Evolutionary conservation across 2,797 vertebrate genomes (phyloP), one percentile per base, ranked within the genome.

Genomic region (Agapornis canus): DNA sequence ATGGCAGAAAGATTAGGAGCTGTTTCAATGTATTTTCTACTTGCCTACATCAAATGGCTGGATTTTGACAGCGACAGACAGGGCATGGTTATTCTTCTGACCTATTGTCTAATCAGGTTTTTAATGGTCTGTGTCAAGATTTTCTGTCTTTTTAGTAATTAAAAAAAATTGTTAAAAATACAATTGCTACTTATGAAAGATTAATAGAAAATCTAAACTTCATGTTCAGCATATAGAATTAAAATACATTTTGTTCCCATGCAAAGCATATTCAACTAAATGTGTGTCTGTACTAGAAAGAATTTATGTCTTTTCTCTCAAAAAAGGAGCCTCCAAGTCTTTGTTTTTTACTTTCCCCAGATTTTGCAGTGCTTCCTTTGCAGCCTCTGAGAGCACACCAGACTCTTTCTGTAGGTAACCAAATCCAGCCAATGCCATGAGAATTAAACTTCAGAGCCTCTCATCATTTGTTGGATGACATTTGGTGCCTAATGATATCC

Each of bases 401-500:
- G 12, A 10, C 16, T 76, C 39, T 71, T 82, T 72, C 22, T 76
- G 13, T 51, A 60, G 66, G 66, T 90, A 40, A 82, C 31, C 4
- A 37, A 32, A 51, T 86, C 32, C 5, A 45, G 10, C 40, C 37
- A 82, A 39, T 82, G 75, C 29, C 29, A 22, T 0, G 2, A 84
- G 49, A 92, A 89, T 59, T 71, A 69, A 90, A 57, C 69, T 90
- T 91, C 63, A 76, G 77, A 89, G 64, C n/a, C 45, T 73, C 73
- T 76, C 39, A 64, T 86, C 32, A 13, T 89, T 85, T 84, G 40
- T 14, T 75, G 66, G 37, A 89, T 18, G 76, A 32, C 64, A 68
- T 92, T 86, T 95, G 83, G 56, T 90, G 75, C 35, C 43, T 72
- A 23, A 23, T 90, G 78, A 56, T 61, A 60, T 25, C 35, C 43